Evolutionary conservation across 2,888 invertebrate genomes (phyloP), one percentile per base, ranked within the genome.

Genomic region (Zeuzera pyrina): DNA sequence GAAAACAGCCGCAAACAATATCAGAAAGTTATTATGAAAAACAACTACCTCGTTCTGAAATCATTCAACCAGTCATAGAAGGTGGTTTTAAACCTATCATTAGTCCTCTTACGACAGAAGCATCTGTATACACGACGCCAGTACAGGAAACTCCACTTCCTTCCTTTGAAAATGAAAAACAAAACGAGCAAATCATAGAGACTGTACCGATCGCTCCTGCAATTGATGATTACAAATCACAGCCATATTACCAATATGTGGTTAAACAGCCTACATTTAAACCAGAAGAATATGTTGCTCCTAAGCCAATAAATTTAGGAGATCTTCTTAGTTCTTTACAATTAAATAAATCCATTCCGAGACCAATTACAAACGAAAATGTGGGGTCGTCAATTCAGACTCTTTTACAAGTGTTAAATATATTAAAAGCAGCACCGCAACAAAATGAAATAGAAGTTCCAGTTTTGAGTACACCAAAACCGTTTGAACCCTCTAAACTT

Each of bases 371-470:
- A 3, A 86, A 88, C 31, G 90, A 91, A 43, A 93, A 93, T 51
- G 88, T 93, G 27, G 91, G 92, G 46, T 88, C 90, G 38, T 93
- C 92, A 29, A 91, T 94, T 40, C 88, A 86, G 56, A 93, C 92
- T 1, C 72, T 94, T 35, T 85, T 93, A 8, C 90, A 89, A 57
- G 92, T 93, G 36, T 69, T 94, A 29, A 89, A 88, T 52, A 86
- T 89, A 35, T 72, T 93, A 29, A 91, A 89, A 49, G 62, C 69
- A 12, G 54, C 53, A 29, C 58, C 69, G 47, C 70, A 81, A 42
- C 58, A 84, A 40, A 65, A 79, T 49, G 65, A 74, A 41, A 43
- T 63, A 2, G 71, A 62, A 43, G 47, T 51, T 42, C 83, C 54
- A 42, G 60, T 52, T 29, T 63, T 57, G 51, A 85, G 54, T 55